A percentile compares a stretch with the other conserved stretches of the same genome.
Conservation (phyloP, 2,888 invertebrate species). For the Exephanes ischioxanthus region DNA sequence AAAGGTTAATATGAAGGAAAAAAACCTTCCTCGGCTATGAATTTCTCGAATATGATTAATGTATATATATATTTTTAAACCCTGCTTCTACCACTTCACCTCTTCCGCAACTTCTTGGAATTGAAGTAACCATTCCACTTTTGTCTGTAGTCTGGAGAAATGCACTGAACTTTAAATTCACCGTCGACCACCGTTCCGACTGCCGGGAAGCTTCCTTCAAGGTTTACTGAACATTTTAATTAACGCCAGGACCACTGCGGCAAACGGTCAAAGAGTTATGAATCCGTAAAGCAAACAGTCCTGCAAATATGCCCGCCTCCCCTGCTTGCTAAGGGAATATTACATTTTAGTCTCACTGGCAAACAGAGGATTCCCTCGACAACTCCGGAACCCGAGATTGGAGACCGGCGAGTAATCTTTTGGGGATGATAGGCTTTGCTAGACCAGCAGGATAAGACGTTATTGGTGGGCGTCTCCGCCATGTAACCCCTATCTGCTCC, state of each 20-base stretch:
- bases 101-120: not conserved
- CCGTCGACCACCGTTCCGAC: not conserved
- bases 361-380: slow-evolving; percentile 61
- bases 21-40: not conserved
- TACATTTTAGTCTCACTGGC: slow-evolving; percentile 67
- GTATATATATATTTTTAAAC: not conserved
- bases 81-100: not conserved
- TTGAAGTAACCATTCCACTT: not conserved
- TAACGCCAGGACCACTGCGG: slow-evolving; percentile 47
- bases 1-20: slow-evolving; percentile 11
- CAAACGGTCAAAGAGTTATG: slow-evolving; percentile 66
- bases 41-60: slow-evolving; percentile 4
- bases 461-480: not conserved
- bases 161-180: slow-evolving; percentile 1
- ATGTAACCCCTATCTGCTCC: not conserved
- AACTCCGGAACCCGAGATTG: slow-evolving; percentile 26
- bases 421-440: slow-evolving; percentile 4
- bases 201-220: not conserved
- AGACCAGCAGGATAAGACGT: slow-evolving; percentile 18
- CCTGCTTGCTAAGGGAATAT: slow-evolving; percentile 56
- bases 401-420: slow-evolving; percentile 48
- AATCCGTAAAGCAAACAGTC: slow-evolving; percentile 67
- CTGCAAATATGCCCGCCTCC: slow-evolving; percentile 42
- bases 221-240: slow-evolving; percentile 54
- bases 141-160: not conserved